These are phyloP conservation scores for Microcebus griseorufus DNA, from an alignment of 2,113 vertebrate species.

Conservation along the genomic window DNA sequence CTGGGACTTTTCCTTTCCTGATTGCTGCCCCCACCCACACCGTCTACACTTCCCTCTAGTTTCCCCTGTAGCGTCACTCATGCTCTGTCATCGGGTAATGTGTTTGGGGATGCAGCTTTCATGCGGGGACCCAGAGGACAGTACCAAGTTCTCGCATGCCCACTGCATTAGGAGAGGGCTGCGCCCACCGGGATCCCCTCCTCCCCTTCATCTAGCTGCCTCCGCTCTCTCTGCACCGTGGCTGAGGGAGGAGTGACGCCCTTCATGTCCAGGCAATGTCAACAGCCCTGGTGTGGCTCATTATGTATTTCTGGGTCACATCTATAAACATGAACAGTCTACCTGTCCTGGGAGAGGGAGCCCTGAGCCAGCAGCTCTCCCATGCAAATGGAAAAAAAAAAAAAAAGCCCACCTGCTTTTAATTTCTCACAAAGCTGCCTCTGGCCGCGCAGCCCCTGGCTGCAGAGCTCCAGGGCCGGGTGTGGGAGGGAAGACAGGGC, in stretches of 20 bases:
- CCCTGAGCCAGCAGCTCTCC: neutral
- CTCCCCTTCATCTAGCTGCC: neutral
- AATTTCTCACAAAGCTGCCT: conserved; percentile 18
- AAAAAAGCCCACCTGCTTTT: neutral
- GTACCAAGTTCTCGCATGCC: neutral
- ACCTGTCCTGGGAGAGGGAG: neutral
- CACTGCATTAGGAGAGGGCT: neutral
- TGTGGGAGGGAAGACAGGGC: neutral
- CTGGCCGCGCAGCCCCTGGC: neutral
- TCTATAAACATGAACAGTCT: conserved; percentile 8
- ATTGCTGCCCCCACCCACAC: rapidly evolving
- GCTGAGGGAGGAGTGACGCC: neutral
- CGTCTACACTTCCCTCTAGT: neutral
- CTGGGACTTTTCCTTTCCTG: neutral
- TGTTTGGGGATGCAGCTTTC: neutral
- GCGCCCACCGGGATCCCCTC: neutral
- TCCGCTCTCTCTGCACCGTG: neutral
- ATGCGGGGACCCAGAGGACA: neutral
- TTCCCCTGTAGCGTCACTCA: neutral
- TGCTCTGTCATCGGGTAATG: neutral
- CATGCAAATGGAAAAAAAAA: neutral
- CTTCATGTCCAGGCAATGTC: neutral
- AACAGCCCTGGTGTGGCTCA: neutral
- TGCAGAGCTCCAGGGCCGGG: neutral
- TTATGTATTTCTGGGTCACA: conserved; percentile 25